Evolutionary conservation across 2,113 vertebrate genomes (phyloP).

Genomic region (Malurus cyaneus): DNA sequence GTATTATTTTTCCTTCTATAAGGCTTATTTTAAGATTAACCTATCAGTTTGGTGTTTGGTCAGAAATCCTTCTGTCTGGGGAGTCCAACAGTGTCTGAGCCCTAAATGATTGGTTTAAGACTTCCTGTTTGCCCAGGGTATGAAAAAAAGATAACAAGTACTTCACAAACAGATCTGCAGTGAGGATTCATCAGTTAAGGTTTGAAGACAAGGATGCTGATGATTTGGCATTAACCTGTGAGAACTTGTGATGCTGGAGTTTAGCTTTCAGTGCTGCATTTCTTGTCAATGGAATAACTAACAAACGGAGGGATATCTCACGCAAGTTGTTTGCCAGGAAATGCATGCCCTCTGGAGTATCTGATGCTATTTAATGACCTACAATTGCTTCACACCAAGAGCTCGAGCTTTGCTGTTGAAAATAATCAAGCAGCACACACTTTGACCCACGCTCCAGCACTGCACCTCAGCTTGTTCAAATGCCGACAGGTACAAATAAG

Average conservation of each 20-base stretch:
- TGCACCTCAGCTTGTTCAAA: background rate
- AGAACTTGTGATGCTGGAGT: background rate
- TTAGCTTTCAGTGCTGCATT: background rate
- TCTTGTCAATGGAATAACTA: background rate
- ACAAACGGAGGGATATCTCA: background rate
- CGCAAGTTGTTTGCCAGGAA: background rate
- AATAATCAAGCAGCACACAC: background rate
- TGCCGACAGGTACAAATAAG: fast-evolving
- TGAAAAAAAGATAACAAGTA: background rate
- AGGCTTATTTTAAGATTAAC: slow-evolving; percentile 11
- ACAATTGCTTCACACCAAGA: background rate
- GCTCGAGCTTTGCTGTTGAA: background rate
- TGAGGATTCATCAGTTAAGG: background rate
- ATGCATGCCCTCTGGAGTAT: background rate
- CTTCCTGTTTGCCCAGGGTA: background rate
- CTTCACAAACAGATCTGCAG: background rate
- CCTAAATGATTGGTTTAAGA: background rate
- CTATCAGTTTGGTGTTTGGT: background rate
- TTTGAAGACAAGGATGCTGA: background rate
- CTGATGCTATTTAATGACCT: background rate
- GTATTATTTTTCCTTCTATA: background rate
- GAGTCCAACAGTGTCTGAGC: background rate
- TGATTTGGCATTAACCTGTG: background rate
- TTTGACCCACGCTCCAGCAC: background rate
- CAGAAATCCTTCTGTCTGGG: background rate